Evolutionary conservation across 1,140 invertebrate genomes (phyloP), one percentile per base, ranked within the genome.

Genomic region (Apis dorsata): DNA sequence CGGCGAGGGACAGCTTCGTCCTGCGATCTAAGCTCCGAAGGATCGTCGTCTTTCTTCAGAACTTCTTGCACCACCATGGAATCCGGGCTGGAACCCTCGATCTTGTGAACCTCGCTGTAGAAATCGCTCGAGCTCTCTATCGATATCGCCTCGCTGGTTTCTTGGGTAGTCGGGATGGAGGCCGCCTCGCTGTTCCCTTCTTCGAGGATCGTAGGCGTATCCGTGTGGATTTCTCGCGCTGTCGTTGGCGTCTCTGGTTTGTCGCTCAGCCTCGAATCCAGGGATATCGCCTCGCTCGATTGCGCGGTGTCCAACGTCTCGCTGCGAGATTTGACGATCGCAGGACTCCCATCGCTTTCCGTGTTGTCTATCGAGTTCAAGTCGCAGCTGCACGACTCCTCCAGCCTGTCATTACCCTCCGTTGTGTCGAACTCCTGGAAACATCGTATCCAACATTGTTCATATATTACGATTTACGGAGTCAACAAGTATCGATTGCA

Each of bases 361-460:
- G 94, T 88, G 65, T 94, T 94, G 57, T 94, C 93, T 68, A 94
- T 93, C 3, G 95, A 95, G 84, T 95, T 95, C 12, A 95, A 90
- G 80, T 95, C 94, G 89, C 95, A 95, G 78, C 95, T 95, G 89
- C 95, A 95, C 5, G 95, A 93, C 84, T 93, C 91, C 79, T 94
- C 92, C 4, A 93, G 49, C 78, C 93, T 86, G 60, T 94, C 93
- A 57, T 91, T 93, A 24, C 86, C 89, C 71, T 94, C 93, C 19
- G 90, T 75, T 28, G 88, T 85, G n/a, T 94, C 93, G 34, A 92
- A 93, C 73, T 93, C 93, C 93, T 94, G 49, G n/a, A 79, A 51
- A 69, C 12, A 13, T 28, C 13, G 13, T 63, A 28, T 28, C 13
- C 2, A 44, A 44, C 34, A 3, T 44, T 44, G 34, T 34, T 34